These are phyloP conservation scores for Pachycephus smyrnensis DNA, from an alignment of 2,888 invertebrate species.

Conservation along the genomic window DNA sequence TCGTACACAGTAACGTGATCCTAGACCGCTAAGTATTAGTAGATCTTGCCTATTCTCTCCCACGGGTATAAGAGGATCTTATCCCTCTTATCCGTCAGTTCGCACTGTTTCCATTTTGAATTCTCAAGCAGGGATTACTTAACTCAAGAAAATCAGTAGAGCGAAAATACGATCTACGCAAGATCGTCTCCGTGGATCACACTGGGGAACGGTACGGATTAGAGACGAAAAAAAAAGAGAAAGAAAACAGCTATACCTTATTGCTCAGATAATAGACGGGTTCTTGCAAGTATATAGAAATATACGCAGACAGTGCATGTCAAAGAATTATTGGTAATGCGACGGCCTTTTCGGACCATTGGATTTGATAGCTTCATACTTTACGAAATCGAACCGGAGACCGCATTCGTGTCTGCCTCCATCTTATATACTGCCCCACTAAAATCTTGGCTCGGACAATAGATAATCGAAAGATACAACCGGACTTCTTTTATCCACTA, in stretches of 20 bases:
- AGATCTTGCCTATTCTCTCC: slow-evolving; percentile 22
- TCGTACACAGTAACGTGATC: slow-evolving; percentile 11
- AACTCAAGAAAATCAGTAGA: slow-evolving; percentile 46
- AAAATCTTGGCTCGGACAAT: slow-evolving; percentile 49
- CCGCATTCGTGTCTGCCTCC: slow-evolving; percentile 50
- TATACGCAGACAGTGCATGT: slow-evolving; percentile 48
- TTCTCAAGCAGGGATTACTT: slow-evolving; percentile 50
- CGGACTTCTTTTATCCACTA: not conserved
- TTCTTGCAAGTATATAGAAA: slow-evolving; percentile 18
- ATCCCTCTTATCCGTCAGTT: slow-evolving; percentile 29
- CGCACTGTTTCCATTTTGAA: slow-evolving; percentile 46
- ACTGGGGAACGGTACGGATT: not conserved
- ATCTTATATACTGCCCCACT: slow-evolving; percentile 49
- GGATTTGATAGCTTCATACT: slow-evolving; percentile 65
- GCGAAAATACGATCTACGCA: slow-evolving; percentile 30
- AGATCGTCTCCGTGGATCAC: not conserved
- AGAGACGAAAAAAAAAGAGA: slow-evolving; percentile 13
- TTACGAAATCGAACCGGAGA: slow-evolving; percentile 61
- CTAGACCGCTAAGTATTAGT: slow-evolving; percentile 32
- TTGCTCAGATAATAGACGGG: slow-evolving; percentile 27
- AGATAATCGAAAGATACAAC: slow-evolving; percentile 34
- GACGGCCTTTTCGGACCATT: slow-evolving; percentile 60
- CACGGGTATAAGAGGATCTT: slow-evolving; percentile 24
- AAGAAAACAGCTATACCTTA: not conserved
- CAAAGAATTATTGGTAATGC: slow-evolving; percentile 64